Percentiles rank a stretch among this genome's conserved stretches.
Evolutionary conservation across 2,888 invertebrate genomes (phyloP).

Genomic region (Maniola hyperantus): DNA sequence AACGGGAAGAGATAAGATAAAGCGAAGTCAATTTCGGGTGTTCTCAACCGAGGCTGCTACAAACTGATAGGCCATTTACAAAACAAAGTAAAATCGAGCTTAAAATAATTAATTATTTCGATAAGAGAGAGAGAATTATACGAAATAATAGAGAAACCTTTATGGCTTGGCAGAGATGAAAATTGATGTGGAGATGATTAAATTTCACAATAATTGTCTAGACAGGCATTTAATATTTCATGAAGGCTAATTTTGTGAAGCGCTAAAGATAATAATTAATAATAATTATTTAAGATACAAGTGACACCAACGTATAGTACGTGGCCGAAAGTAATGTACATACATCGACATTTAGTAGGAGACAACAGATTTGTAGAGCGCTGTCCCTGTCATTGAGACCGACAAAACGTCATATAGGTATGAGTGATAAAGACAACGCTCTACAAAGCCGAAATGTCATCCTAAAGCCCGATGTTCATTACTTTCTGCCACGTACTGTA

Average conservation of each 20-base stretch:
- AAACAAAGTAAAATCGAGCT: conserved; percentile 33
- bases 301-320: no score
- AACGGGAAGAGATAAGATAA: conserved; percentile 26
- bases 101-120: conserved; percentile 31
- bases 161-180: conserved; percentile 17
- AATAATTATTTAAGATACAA: no score
- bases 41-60: conserved; percentile 22
- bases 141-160: conserved; percentile 9
- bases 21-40: conserved; percentile 26
- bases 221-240: not conserved
- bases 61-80: conserved; percentile 35
- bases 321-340: no score
- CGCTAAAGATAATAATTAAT: no score
- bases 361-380: no score
- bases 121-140: conserved; percentile 15
- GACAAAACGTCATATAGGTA: no score
- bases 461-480: no score
- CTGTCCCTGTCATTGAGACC: no score
- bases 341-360: no score
- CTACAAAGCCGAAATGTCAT: no score
- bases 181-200: conserved; percentile 30
- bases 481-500: no score
- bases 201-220: conserved; percentile 22
- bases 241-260: not conserved
- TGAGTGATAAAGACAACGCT: no score